These are phyloP conservation scores for Pachypanchax playfairii DNA, from an alignment of 2,113 vertebrate species.

Conservation along the genomic window DNA sequence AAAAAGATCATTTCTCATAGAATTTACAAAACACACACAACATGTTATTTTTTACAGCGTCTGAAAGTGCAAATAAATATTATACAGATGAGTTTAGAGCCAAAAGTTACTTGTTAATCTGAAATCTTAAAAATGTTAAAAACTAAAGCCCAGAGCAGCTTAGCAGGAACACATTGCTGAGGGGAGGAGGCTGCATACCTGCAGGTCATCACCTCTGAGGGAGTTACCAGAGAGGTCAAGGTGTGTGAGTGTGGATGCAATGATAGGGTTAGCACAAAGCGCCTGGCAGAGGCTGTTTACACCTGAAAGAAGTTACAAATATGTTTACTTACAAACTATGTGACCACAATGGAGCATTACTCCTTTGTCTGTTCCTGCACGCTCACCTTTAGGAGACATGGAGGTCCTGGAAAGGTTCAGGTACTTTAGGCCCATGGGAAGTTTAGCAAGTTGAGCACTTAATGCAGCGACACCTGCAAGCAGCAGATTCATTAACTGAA, in stretches of 20 bases:
- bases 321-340: too few species aligned
- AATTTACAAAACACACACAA: too few species aligned
- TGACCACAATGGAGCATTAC: too few species aligned
- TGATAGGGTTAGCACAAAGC: conserved; percentile 84
- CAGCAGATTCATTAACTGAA: rapidly evolving
- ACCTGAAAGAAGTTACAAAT: conserved; percentile 73
- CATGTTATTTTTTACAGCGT: too few species aligned
- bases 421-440: conserved; percentile 89
- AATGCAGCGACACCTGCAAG: conserved; percentile 86
- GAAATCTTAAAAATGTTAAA: too few species aligned
- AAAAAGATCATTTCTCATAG: too few species aligned
- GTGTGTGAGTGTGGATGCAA: conserved; percentile 81
- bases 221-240: conserved; percentile 93
- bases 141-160: too few species aligned
- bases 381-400: conserved; percentile 89
- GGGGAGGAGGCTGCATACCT: conserved; percentile 69
- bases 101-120: too few species aligned
- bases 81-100: too few species aligned
- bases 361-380: background rate
- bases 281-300: conserved; percentile 92
- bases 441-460: conserved; percentile 90
- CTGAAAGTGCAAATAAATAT: too few species aligned
- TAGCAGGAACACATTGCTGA: too few species aligned
- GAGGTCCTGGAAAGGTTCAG: conserved; percentile 93
- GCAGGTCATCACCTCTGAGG: conserved; percentile 90